phyloP scores from a whole-genome alignment of 2,113 vertebrate species.

The Hemichromis elongatus region DNA sequence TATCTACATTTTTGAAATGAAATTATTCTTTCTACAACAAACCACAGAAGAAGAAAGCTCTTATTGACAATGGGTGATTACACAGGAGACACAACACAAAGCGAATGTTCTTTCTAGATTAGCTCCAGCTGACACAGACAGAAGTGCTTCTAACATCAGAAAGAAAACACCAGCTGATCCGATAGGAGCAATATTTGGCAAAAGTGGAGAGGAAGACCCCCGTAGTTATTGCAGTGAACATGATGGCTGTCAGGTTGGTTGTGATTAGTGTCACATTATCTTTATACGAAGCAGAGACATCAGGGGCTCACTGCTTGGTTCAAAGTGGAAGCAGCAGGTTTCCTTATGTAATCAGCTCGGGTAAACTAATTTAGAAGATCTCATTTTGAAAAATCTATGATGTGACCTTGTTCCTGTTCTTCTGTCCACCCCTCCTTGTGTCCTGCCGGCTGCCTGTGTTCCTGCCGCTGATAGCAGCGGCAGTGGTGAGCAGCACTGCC shows the following conservation, averaged over 20 bases:
- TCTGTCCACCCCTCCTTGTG: neutral
- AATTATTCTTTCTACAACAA: neutral
- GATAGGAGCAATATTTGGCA: neutral
- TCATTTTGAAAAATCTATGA: neutral
- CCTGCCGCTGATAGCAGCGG: neutral
- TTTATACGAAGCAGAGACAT: neutral
- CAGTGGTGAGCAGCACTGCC: neutral
- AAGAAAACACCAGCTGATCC: neutral
- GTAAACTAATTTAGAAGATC: neutral
- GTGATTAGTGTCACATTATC: neutral
- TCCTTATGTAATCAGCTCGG: neutral
- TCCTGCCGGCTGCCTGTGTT: neutral
- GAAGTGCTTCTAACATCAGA: neutral
- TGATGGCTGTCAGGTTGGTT: neutral
- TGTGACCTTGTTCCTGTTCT: neutral
- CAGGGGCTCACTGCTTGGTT: neutral
- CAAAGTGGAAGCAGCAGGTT: neutral
- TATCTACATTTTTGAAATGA: neutral
- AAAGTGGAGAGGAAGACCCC: neutral
- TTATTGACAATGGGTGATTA: neutral
- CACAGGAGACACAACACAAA: neutral
- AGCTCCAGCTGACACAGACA: neutral
- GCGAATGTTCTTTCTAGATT: no score
- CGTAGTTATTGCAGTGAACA: neutral
- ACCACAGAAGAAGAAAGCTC: neutral